Conservation (phyloP, 2,113 vertebrate species). For the Aphyosemion australe region DNA sequence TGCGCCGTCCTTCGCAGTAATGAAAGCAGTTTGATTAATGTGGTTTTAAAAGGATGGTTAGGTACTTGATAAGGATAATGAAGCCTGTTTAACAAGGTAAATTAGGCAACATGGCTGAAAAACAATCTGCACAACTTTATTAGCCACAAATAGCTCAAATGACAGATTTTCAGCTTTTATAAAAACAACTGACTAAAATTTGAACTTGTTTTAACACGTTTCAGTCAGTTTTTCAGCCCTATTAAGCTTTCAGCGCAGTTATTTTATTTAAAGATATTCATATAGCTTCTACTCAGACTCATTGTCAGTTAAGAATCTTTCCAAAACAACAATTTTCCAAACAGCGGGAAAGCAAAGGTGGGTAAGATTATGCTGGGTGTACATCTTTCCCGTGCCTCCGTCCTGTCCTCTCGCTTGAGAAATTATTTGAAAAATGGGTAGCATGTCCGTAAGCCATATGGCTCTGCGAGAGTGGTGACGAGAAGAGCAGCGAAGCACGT, state of each 20-base stretch:
- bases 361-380: constrained; percentile 1
- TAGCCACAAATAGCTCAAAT: neutral
- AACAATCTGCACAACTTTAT: neutral
- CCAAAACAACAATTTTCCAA: constrained; percentile 6
- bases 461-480: constrained; percentile 54
- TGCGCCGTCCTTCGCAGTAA: neutral
- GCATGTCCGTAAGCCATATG: constrained; percentile 77
- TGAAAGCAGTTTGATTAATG: neutral
- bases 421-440: constrained; percentile 82
- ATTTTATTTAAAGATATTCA: constrained; percentile 2
- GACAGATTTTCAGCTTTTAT: neutral
- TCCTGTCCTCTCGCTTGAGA: constrained; percentile 78
- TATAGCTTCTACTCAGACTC: constrained; percentile 10
- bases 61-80: neutral
- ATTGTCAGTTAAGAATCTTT: constrained; percentile 32
- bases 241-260: neutral
- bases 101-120: neutral
- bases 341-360: constrained; percentile 1
- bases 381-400: constrained; percentile 46
- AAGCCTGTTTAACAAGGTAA: neutral
- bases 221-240: neutral
- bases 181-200: too few relatives aligned
- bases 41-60: neutral
- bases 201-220: neutral
- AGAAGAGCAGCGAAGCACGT: constrained; percentile 68